These are phyloP conservation scores for Leptinotarsa peninsularis DNA, from an alignment of 2,888 invertebrate species.

Conservation along the genomic window DNA sequence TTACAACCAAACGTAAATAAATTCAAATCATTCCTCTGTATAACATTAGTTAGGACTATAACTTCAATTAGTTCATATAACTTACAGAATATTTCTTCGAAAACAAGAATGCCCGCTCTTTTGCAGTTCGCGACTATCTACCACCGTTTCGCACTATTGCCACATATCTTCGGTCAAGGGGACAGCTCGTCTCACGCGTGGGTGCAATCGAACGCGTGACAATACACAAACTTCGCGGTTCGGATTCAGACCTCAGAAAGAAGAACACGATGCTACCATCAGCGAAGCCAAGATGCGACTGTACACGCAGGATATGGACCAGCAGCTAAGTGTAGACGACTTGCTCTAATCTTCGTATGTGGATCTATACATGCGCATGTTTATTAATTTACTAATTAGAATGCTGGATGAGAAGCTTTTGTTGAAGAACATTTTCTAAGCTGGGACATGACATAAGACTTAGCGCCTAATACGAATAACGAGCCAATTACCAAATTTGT, in stretches of 20 bases:
- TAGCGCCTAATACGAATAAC: slow-evolving; percentile 36
- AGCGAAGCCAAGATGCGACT: slow-evolving; percentile 56
- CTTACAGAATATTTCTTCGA: slow-evolving; percentile 23
- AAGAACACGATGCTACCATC: slow-evolving; percentile 49
- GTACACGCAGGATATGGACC: slow-evolving; percentile 48
- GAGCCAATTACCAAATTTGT: slow-evolving; percentile 41
- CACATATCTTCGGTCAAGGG: slow-evolving; percentile 43
- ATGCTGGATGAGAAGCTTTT: slow-evolving; percentile 32
- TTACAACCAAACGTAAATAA: too few species aligned
- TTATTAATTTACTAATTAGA: slow-evolving; percentile 40
- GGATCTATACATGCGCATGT: slow-evolving; percentile 43
- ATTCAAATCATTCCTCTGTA: too few species aligned
- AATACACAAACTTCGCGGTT: slow-evolving; percentile 33
- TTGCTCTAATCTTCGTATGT: slow-evolving; percentile 47
- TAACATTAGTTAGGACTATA: neutral
- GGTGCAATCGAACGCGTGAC: slow-evolving; percentile 36
- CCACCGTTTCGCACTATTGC: slow-evolving; percentile 33
- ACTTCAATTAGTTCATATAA: neutral
- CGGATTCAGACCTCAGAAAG: slow-evolving; percentile 13
- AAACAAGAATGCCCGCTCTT: slow-evolving; percentile 18
- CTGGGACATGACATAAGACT: slow-evolving; percentile 40
- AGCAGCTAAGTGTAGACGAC: slow-evolving; percentile 54
- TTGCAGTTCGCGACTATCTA: slow-evolving; percentile 16
- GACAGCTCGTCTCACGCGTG: slow-evolving; percentile 34
- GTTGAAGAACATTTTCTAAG: slow-evolving; percentile 22